phyloP scores from a whole-genome alignment of 2,888 invertebrate species.

The Platycheirus albimanus region DNA sequence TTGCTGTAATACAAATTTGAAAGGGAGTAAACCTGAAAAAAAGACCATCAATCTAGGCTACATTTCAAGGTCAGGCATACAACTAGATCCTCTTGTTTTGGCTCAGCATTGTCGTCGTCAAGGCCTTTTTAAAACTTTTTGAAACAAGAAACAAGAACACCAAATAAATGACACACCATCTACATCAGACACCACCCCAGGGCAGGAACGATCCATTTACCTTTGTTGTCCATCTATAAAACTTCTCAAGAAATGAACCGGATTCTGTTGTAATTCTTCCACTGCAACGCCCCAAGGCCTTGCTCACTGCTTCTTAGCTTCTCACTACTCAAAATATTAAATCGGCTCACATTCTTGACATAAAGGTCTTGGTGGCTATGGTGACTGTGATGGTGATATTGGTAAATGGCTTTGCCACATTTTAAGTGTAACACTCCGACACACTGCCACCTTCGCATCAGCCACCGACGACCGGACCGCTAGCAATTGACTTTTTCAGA shows the following conservation, averaged over 20 bases:
- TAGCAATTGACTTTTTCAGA: not conserved
- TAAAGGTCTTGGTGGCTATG: not conserved
- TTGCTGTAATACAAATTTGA: too few species aligned
- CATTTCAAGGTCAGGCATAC: too few species aligned
- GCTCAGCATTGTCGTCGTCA: too few species aligned
- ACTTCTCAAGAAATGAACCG: not conserved
- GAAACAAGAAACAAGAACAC: too few species aligned
- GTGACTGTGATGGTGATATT: not conserved
- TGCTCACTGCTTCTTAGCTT: not conserved
- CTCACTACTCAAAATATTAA: not conserved
- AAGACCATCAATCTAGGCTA: too few species aligned
- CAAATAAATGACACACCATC: too few species aligned
- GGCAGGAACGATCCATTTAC: too few species aligned
- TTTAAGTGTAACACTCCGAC: not conserved
- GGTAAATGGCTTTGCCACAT: constrained; percentile 2
- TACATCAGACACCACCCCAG: too few species aligned
- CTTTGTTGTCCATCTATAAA: not conserved
- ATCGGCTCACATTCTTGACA: not conserved
- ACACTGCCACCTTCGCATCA: not conserved
- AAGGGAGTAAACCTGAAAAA: too few species aligned
- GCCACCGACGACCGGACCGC: not conserved
- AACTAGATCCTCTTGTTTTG: too few species aligned
- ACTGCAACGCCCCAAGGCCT: constrained; percentile 1
- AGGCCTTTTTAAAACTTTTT: too few species aligned
- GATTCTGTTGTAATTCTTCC: not conserved